Conservation (phyloP, 2,888 invertebrate species). For the Mactromeris polynyma region DNA sequence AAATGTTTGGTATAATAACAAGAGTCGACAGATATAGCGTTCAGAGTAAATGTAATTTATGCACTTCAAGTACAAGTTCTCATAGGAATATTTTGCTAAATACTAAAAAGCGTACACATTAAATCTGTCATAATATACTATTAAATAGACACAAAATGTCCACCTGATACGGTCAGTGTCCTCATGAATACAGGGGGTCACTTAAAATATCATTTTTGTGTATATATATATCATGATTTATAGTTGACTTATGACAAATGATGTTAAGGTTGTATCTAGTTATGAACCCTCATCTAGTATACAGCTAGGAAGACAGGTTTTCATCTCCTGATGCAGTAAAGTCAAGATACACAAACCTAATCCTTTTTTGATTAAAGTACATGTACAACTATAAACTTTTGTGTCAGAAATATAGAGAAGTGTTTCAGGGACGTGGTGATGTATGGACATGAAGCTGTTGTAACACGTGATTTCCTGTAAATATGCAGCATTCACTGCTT, state of each 20-base stretch:
- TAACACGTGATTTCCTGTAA: background rate
- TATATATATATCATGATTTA: background rate
- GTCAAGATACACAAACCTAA: background rate
- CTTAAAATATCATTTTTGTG: background rate
- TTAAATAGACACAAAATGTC: background rate
- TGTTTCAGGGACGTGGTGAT: background rate
- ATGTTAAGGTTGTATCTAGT: background rate
- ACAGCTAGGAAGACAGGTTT: too few relatives aligned
- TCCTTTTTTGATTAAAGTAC: background rate
- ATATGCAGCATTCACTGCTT: too few relatives aligned
- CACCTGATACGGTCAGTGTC: background rate
- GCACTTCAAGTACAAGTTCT: background rate
- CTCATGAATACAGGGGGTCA: background rate
- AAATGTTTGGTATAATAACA: constrained; percentile 35
- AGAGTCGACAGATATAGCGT: constrained; percentile 16
- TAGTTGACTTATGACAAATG: constrained; percentile 9
- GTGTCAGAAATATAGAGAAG: too few relatives aligned
- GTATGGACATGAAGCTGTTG: background rate
- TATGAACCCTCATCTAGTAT: too few relatives aligned
- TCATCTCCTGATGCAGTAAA: too few relatives aligned
- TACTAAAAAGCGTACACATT: background rate
- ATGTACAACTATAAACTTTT: too few relatives aligned
- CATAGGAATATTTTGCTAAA: background rate
- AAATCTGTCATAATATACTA: background rate
- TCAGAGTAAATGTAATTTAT: constrained; percentile 24